These are phyloP conservation scores for Lycaon pictus DNA, from an alignment of 2,113 vertebrate species.

Conservation along the genomic window DNA sequence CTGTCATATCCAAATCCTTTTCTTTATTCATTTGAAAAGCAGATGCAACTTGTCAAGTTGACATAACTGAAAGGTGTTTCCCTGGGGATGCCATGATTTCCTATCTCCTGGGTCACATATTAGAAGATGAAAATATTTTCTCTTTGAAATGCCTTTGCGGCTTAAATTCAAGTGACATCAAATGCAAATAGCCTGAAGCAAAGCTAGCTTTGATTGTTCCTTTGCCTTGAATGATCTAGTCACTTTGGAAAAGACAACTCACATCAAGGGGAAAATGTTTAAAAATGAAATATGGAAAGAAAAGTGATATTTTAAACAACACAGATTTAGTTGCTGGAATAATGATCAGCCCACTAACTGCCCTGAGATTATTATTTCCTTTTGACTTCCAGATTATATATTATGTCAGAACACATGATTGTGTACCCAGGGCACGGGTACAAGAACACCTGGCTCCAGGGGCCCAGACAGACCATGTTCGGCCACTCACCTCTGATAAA, in stretches of 20 bases:
- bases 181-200: constrained; percentile 72
- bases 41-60: constrained; percentile 44
- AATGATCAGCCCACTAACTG: background rate
- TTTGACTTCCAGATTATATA: background rate
- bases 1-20: background rate
- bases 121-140: constrained; percentile 67
- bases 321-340: background rate
- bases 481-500: background rate
- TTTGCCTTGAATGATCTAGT: constrained; percentile 55
- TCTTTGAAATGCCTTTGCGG: constrained; percentile 64
- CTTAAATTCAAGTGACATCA: constrained; percentile 70
- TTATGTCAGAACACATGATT: background rate
- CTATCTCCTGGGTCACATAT: background rate
- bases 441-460: background rate
- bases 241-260: constrained; percentile 56
- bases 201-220: constrained; percentile 67
- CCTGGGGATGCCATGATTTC: background rate
- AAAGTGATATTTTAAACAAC: background rate
- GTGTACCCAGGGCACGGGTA: background rate
- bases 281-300: constrained; percentile 48
- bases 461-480: background rate
- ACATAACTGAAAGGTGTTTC: constrained; percentile 20
- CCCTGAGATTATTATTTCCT: background rate
- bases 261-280: constrained; percentile 42
- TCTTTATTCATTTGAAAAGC: constrained; percentile 54